Base-by-base conservation (phyloP, 2,797 vertebrate genomes). In the Odontamblyopus rebecca region DNA sequence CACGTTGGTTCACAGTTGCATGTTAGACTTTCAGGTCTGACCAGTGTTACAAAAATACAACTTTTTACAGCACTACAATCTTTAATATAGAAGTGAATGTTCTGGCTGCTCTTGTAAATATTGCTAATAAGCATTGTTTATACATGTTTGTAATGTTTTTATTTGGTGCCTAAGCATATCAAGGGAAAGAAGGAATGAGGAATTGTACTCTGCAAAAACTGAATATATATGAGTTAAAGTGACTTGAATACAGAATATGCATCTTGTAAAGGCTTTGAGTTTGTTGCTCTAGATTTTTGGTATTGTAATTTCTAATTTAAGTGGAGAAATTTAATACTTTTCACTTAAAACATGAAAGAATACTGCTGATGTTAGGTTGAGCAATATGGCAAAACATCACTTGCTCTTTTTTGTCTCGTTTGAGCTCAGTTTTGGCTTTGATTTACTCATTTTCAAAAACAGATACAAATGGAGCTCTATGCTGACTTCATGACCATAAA, bases 61-160 rank as follows among this genome's bases (percentile, higher is more conserved):
- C 56, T 68, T 32, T 67, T 79, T 57, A 18, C 75, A 63, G 73
- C 72, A 66, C 62, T 71, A 70, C 6, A 60, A 79, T 72, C 81
- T 70, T 70, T 65, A 38, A 70, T 60, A 68, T 73, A 79, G 61
- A 73, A 81, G 74, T 81, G 67, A 85, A 86, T 76, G 81, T 82
- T 75, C 74, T 65, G 66, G 73, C 62, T 69, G 11, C 69, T 72
- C 61, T 30, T 91, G 90, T 92, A 91, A 88, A 88, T 91, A 90
- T 18, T 79, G 77, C 73, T 77, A 82, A 71, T 64, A 16, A 68
- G 67, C 44, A 51, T 70, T 69, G 76, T 80, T 79, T 69, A 78
- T 78, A 72, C 54, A 30, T 38, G 61, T 75, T 72, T 48, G 79
- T 72, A 41, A 73, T 64, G 77, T 70, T 72, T 48, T 69, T 79